Conservation (phyloP, 2,797 vertebrate genomes). For the Darevskia nairensis region DNA sequence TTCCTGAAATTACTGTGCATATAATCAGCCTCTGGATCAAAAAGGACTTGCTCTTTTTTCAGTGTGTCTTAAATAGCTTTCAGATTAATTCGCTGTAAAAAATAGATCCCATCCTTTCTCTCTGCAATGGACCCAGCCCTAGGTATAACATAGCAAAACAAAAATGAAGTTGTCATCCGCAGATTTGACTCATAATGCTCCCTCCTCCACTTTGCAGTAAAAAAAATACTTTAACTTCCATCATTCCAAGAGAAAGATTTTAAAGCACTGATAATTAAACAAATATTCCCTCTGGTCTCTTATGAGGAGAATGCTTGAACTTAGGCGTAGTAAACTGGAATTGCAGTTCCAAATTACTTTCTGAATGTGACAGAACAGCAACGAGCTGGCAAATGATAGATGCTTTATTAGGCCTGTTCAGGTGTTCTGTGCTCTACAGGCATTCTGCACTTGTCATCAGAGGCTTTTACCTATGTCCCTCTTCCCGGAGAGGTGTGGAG, state of each 20-base stretch:
- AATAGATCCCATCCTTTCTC: not conserved
- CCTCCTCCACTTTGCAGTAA: not conserved
- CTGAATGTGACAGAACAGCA: not conserved
- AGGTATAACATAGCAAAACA: not conserved
- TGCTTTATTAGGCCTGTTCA: not conserved
- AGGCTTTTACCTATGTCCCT: no score
- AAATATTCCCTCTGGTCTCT: not conserved
- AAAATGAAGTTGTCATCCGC: not conserved
- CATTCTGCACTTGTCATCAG: no score
- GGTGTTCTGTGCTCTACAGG: not conserved
- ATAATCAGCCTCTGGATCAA: slow-evolving; percentile 69
- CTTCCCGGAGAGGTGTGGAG: no score
- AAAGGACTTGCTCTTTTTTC: slow-evolving; percentile 66
- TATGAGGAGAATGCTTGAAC: not conserved
- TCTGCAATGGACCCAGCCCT: not conserved
- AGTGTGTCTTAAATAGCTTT: slow-evolving; percentile 71
- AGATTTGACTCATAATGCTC: not conserved
- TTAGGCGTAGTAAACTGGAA: not conserved
- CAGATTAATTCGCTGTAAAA: slow-evolving; percentile 64
- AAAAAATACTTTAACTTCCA: not conserved
- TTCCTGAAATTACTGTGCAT: slow-evolving; percentile 72
- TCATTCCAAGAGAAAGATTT: not conserved
- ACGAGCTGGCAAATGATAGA: not conserved
- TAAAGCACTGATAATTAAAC: not conserved
- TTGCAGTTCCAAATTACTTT: not conserved